Percentiles rank a stretch among this genome's conserved stretches.
Evolutionary conservation across 2,113 vertebrate species (phyloP).

Genomic region (Vimba vimba): DNA sequence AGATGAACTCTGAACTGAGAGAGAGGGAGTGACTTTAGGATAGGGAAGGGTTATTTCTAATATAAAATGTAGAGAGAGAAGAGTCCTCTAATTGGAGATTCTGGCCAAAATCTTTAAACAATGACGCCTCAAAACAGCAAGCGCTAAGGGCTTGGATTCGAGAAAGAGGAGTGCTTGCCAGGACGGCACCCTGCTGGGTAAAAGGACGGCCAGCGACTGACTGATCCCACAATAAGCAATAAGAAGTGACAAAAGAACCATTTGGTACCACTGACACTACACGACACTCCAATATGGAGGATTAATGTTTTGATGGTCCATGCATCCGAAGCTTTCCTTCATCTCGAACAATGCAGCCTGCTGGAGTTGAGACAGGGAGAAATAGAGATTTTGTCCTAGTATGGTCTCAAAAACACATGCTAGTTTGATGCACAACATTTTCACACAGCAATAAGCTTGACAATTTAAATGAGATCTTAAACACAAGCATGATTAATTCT

Average conservation of each 20-base stretch:
- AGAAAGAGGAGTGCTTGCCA: neutral
- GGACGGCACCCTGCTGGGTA: constrained; percentile 36
- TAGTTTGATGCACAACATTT: neutral
- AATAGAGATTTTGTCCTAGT: neutral
- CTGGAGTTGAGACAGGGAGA: neutral
- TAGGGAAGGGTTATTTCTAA: neutral
- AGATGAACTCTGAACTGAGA: constrained; percentile 12
- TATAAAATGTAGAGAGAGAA: neutral
- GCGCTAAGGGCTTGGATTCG: neutral
- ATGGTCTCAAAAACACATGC: neutral
- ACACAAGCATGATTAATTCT: constrained; percentile 12
- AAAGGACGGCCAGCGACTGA: constrained; percentile 18
- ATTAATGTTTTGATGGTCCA: constrained; percentile 32
- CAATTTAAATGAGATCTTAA: neutral
- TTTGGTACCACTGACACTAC: constrained; percentile 34
- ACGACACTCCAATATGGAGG: constrained; percentile 36
- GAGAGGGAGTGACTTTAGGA: neutral
- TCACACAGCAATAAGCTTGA: neutral
- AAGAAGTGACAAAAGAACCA: constrained; percentile 36
- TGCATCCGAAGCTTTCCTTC: constrained; percentile 2
- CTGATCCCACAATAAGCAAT: constrained; percentile 21
- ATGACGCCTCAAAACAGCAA: neutral
- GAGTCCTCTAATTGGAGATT: neutral
- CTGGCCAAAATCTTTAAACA: neutral
- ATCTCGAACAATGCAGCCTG: neutral